Percentiles rank a stretch among this genome's conserved stretches.
Conservation (phyloP, 2,888 invertebrate genomes). For the Cantharis flavilabris region DNA sequence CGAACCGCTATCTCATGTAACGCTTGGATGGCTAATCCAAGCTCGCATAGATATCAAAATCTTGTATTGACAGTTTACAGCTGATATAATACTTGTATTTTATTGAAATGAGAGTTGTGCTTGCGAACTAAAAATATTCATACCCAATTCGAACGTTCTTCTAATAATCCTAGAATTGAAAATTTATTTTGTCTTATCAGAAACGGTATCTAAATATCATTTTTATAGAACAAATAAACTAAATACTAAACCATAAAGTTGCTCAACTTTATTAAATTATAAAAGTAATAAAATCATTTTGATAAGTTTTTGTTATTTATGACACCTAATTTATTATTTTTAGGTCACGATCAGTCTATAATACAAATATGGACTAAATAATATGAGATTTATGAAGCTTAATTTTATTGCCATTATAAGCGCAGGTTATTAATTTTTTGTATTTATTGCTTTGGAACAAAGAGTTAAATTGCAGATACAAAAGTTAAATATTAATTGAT, state of each 20-base stretch:
- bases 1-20: conserved; percentile 51
- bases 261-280: not conserved
- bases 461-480: not conserved
- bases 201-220: not conserved
- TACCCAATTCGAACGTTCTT: not conserved
- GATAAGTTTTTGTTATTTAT: not conserved
- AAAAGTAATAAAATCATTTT: conserved; percentile 1
- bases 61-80: conserved; percentile 32
- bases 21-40: conserved; percentile 52
- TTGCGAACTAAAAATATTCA: not conserved
- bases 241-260: not conserved
- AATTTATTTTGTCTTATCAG: not conserved
- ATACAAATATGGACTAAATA: not conserved
- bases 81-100: conserved; percentile 27
- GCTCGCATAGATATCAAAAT: conserved; percentile 38
- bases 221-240: not conserved
- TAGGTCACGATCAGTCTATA: not conserved
- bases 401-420: not conserved
- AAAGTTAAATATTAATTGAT: not conserved
- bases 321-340: not conserved
- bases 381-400: not conserved
- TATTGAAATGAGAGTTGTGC: not conserved
- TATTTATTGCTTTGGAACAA: not conserved
- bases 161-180: not conserved
- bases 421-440: not conserved